These are phyloP conservation scores for Drosophila austrosaltans DNA, from an alignment of 2,888 invertebrate species.

Conservation along the genomic window DNA sequence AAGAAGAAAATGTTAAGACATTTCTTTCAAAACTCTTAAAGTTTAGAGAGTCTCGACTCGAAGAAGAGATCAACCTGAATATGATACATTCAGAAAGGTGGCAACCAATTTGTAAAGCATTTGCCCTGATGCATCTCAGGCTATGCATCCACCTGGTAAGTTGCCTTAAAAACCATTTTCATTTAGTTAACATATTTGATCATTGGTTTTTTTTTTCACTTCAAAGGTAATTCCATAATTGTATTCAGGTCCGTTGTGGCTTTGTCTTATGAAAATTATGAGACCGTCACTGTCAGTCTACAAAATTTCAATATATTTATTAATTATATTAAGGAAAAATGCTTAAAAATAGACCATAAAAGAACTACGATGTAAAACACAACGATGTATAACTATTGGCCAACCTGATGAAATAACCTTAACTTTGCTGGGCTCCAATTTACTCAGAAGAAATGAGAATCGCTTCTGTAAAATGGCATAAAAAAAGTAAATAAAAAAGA, in stretches of 20 bases:
- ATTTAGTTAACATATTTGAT: background rate
- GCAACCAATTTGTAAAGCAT: conserved; percentile 96
- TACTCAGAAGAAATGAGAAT: too few relatives aligned
- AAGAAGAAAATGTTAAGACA: too few relatives aligned
- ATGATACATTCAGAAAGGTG: conserved; percentile 90
- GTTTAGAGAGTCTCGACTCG: conserved; percentile 90
- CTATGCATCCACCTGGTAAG: conserved; percentile 93
- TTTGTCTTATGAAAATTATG: conserved; percentile 91
- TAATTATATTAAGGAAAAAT: too few relatives aligned
- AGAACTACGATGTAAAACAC: too few relatives aligned
- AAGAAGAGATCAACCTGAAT: conserved; percentile 92
- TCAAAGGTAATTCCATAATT: conserved; percentile 89
- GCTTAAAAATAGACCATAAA: too few relatives aligned
- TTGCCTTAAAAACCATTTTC: background rate
- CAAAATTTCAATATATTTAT: conserved; percentile 87
- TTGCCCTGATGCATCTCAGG: conserved; percentile 91
- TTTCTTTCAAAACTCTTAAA: conserved; percentile 86
- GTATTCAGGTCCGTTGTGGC: conserved; percentile 93
- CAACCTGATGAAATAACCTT: too few relatives aligned
- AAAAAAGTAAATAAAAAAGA: too few relatives aligned
- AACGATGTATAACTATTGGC: too few relatives aligned
- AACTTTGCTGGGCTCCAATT: too few relatives aligned
- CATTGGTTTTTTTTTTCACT: background rate
- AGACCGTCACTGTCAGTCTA: conserved; percentile 91
- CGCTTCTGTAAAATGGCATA: too few relatives aligned